These are phyloP conservation scores for Microplitis demolitor DNA, from an alignment of 1,140 invertebrate species.

Conservation along the genomic window DNA sequence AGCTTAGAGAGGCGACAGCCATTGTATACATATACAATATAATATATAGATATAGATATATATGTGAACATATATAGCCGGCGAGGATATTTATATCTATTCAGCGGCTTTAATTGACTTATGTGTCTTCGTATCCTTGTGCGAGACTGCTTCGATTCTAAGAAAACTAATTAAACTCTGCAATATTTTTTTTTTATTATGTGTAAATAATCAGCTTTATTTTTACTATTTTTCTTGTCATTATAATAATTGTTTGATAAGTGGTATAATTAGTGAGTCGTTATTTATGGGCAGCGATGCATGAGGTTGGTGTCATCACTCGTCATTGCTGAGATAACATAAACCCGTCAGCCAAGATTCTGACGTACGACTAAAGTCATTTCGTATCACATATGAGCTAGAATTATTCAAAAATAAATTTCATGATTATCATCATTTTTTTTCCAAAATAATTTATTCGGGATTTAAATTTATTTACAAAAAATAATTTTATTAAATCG, in stretches of 20 bases:
- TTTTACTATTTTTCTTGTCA: background rate
- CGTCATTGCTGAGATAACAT: background rate
- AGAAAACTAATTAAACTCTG: background rate
- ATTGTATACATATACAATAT: background rate
- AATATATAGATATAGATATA: no score
- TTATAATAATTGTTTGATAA: background rate
- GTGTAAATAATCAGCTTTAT: no score
- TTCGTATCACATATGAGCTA: background rate
- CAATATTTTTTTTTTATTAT: no score
- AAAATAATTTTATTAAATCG: no score
- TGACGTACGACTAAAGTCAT: background rate
- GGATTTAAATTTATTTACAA: no score
- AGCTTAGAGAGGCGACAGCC: conserved; percentile 22
- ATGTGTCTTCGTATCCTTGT: background rate
- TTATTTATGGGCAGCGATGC: background rate
- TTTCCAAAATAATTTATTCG: no score
- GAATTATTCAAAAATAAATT: no score
- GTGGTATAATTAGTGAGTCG: background rate
- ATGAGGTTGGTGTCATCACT: background rate
- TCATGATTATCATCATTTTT: no score
- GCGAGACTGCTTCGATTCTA: no score
- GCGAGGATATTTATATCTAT: conserved; percentile 24
- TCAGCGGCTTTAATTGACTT: conserved; percentile 29
- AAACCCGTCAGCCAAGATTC: background rate
- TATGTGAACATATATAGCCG: background rate